These are phyloP conservation scores for Pogoniulus pusillus DNA, from an alignment of 2,797 vertebrate genomes.

Conservation along the genomic window DNA sequence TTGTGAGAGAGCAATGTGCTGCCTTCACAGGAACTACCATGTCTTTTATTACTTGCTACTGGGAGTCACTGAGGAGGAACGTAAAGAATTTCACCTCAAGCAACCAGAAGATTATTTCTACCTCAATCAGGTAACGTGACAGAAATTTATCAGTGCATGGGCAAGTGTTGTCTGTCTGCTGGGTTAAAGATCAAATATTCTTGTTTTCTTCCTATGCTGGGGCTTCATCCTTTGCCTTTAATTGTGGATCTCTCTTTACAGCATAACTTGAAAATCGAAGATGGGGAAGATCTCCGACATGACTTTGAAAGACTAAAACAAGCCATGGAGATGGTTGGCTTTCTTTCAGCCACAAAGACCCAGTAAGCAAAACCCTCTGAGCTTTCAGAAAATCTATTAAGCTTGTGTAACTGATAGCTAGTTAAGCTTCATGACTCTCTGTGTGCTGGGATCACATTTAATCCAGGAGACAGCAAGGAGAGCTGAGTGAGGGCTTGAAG, in stretches of 20 bases:
- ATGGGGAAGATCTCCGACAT: conserved; percentile 93
- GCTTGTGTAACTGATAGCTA: background rate
- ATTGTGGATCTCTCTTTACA: conserved; percentile 53
- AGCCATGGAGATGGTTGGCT: conserved; percentile 99
- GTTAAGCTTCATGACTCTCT: too few species aligned
- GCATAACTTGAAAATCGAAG: conserved; percentile 98
- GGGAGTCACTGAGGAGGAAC: conserved; percentile 90
- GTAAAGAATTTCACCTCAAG: conserved; percentile 91
- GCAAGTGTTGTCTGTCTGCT: background rate
- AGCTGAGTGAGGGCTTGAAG: background rate
- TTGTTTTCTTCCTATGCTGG: background rate
- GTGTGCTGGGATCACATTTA: background rate
- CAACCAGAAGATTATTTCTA: conserved; percentile 97
- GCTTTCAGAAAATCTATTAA: background rate
- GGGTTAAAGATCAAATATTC: background rate
- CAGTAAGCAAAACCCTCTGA: conserved; percentile 82
- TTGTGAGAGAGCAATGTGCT: background rate
- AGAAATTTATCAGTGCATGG: background rate
- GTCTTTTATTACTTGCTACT: conserved; percentile 98
- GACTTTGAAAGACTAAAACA: conserved; percentile 98
- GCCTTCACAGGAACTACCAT: conserved; percentile 90
- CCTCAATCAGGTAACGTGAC: conserved; percentile 92
- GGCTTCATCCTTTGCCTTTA: background rate
- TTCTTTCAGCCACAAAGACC: conserved; percentile 92
- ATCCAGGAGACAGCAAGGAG: background rate